phyloP scores from a whole-genome alignment of 2,113 vertebrate species.

The Cheirogaleus medius region DNA sequence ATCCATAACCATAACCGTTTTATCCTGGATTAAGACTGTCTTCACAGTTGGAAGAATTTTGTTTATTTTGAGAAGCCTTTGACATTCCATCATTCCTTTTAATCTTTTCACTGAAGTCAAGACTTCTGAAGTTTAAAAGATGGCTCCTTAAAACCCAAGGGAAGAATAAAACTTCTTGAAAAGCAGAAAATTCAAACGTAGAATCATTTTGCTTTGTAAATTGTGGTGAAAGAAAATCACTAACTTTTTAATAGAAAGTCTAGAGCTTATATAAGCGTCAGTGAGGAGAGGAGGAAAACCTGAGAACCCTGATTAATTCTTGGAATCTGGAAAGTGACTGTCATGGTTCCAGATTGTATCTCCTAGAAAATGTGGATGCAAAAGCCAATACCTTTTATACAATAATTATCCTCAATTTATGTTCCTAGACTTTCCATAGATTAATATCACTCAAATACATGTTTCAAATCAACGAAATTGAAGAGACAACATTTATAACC shows the following conservation, averaged over 20 bases:
- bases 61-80: constrained; percentile 32
- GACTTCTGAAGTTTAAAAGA: constrained; percentile 44
- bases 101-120: constrained; percentile 35
- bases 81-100: constrained; percentile 5
- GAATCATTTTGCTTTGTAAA: neutral
- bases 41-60: constrained; percentile 18
- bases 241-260: neutral
- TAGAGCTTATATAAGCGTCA: neutral
- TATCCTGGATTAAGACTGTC: neutral
- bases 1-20: neutral
- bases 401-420: neutral
- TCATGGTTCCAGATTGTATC: neutral
- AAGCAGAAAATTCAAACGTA: neutral
- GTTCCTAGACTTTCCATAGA: neutral
- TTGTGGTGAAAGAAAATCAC: neutral
- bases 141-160: neutral
- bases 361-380: neutral
- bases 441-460: neutral
- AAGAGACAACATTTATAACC: neutral
- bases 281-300: neutral
- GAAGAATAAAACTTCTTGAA: constrained; percentile 18
- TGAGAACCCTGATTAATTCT: neutral
- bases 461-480: neutral
- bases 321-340: neutral
- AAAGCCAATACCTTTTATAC: neutral